phyloP scores from a whole-genome alignment of 2,113 vertebrate species.

The Thunnus thynnus region DNA sequence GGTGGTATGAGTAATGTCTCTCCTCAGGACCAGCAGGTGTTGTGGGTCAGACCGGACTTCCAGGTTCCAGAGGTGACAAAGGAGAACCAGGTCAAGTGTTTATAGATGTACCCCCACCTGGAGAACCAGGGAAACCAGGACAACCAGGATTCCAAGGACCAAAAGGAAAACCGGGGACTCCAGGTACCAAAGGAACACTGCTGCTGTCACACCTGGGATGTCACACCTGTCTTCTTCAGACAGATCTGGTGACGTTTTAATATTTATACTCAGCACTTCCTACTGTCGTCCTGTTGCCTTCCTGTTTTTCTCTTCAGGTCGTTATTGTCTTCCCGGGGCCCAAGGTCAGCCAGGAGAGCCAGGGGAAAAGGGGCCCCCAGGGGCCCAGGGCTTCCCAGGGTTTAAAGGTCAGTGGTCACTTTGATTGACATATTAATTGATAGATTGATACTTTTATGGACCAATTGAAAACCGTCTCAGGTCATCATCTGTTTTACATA shows the following conservation, averaged over 20 bases:
- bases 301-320: slow-evolving; percentile 58
- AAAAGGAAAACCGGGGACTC: slow-evolving; percentile 67
- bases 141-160: slow-evolving; percentile 48
- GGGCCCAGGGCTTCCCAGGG: slow-evolving; percentile 62
- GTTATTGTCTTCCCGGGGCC: slow-evolving; percentile 71
- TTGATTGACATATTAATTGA: too few species aligned
- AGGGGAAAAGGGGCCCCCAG: slow-evolving; percentile 69
- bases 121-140: slow-evolving; percentile 82
- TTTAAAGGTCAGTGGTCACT: slow-evolving; percentile 70
- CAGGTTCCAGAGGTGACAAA: slow-evolving; percentile 81
- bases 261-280: neutral
- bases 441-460: too few species aligned
- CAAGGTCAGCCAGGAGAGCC: slow-evolving; percentile 64
- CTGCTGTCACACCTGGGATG: neutral
- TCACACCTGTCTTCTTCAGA: neutral
- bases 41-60: slow-evolving; percentile 72
- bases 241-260: neutral
- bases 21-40: slow-evolving; percentile 69
- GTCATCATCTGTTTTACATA: too few species aligned
- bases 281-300: neutral
- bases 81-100: slow-evolving; percentile 70
- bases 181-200: slow-evolving; percentile 57
- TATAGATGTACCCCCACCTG: slow-evolving; percentile 18
- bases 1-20: neutral
- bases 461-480: too few species aligned